These are phyloP conservation scores for Callipepla squamata DNA, from an alignment of 2,113 vertebrate species.

Conservation along the genomic window DNA sequence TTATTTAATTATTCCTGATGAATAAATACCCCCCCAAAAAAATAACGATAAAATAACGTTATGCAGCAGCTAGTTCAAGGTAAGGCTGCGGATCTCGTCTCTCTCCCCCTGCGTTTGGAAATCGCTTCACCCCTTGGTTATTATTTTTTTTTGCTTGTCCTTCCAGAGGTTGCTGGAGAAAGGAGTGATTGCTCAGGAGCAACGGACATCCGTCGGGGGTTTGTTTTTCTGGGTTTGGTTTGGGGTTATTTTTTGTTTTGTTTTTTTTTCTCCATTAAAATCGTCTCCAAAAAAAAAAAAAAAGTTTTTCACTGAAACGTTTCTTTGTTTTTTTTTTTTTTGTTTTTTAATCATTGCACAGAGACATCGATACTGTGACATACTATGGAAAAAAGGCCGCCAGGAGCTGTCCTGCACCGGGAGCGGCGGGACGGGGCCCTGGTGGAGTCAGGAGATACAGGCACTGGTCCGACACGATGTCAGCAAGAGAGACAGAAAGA, in stretches of 20 bases:
- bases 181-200: constrained; percentile 83
- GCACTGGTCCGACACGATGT: constrained; percentile 89
- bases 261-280: constrained; percentile 78
- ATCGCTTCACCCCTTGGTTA: constrained; percentile 23
- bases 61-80: constrained; percentile 86
- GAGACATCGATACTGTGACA: constrained; percentile 88
- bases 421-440: constrained; percentile 82
- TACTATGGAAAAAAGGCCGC: constrained; percentile 83
- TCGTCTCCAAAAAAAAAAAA: constrained; percentile 58
- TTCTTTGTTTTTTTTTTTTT: background rate
- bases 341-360: constrained; percentile 82
- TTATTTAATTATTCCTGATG: constrained; percentile 86
- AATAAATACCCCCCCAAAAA: constrained; percentile 89
- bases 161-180: constrained; percentile 79
- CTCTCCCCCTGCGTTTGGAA: constrained; percentile 82
- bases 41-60: constrained; percentile 82
- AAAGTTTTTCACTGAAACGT: constrained; percentile 72
- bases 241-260: constrained; percentile 24
- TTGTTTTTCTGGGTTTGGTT: too few species aligned
- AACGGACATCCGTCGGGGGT: constrained; percentile 76
- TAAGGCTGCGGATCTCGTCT: constrained; percentile 89
- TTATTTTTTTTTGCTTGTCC: constrained; percentile 80
- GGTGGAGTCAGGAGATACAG: constrained; percentile 88
- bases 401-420: constrained; percentile 86
- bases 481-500: constrained; percentile 87